Percentiles rank a stretch among this genome's conserved stretches.
Evolutionary conservation across 2,888 invertebrate genomes (phyloP).

Genomic region (Ellobium chinense): DNA sequence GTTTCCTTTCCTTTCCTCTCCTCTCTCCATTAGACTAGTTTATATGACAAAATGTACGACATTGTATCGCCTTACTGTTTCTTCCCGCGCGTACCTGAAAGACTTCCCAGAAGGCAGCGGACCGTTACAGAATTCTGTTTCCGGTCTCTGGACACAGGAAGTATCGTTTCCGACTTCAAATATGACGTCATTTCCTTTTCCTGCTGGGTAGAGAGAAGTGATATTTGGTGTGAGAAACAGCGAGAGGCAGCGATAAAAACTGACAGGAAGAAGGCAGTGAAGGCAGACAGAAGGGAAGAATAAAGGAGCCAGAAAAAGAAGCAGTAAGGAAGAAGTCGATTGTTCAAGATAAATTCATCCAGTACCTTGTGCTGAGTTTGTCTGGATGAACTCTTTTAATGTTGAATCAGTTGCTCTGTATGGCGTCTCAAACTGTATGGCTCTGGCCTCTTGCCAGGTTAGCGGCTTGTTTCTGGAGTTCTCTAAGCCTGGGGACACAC

Average conservation of each 20-base stretch:
- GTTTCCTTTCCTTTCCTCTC: too few species aligned
- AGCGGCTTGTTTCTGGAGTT: not conserved
- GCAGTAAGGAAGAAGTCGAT: too few species aligned
- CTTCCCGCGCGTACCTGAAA: too few species aligned
- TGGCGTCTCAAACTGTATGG: slow-evolving; percentile 12
- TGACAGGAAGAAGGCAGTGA: not conserved
- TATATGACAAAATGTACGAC: too few species aligned
- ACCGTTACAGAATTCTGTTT: slow-evolving; percentile 41
- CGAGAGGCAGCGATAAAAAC: not conserved
- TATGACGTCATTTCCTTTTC: not conserved
- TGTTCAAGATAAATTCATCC: too few species aligned
- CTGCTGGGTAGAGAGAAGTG: too few species aligned
- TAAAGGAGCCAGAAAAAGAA: not conserved
- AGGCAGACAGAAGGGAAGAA: not conserved
- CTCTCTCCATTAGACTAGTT: too few species aligned
- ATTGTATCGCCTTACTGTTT: too few species aligned
- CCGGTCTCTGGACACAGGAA: slow-evolving; percentile 7
- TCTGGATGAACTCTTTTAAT: too few species aligned
- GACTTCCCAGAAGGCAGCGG: slow-evolving; percentile 41
- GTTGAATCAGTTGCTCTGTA: slow-evolving; percentile 42
- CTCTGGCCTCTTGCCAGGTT: slow-evolving; percentile 36
- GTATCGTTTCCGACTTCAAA: slow-evolving; percentile 42
- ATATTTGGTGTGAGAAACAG: not conserved
- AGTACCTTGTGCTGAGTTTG: too few species aligned
- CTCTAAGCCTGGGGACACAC: too few species aligned